Percentiles rank a stretch among this genome's conserved stretches.
Evolutionary conservation across 2,888 invertebrate species (phyloP).

Genomic region (Petrolisthes manimaculis): DNA sequence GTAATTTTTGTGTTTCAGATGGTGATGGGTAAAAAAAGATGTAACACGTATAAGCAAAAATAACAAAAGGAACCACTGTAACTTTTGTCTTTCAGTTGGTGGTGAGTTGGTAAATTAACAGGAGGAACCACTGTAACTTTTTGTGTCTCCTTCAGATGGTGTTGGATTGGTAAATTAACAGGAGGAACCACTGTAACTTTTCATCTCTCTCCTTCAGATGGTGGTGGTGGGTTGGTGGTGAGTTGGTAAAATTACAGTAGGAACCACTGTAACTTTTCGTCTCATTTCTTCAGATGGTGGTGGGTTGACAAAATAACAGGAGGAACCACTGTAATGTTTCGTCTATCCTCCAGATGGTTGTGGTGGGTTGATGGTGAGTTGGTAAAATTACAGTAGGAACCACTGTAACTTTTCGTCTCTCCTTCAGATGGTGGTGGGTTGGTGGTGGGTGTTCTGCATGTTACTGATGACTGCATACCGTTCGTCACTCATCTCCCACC

Average conservation of each 20-base stretch:
- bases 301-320: too few relatives aligned
- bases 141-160: too few relatives aligned
- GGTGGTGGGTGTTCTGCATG: slow-evolving; percentile 64
- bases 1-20: not conserved
- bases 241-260: too few relatives aligned
- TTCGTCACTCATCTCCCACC: slow-evolving; percentile 66
- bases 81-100: too few relatives aligned
- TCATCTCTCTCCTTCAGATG: not conserved
- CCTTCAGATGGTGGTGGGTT: slow-evolving; percentile 56
- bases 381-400: not conserved
- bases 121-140: too few relatives aligned
- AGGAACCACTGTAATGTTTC: too few relatives aligned
- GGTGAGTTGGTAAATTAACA: too few relatives aligned
- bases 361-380: too few relatives aligned
- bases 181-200: too few relatives aligned
- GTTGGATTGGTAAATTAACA: too few relatives aligned
- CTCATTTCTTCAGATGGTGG: slow-evolving; percentile 43
- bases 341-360: too few relatives aligned
- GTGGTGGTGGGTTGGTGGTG: too few relatives aligned
- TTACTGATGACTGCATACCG: slow-evolving; percentile 56
- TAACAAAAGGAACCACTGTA: not conserved
- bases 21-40: not conserved
- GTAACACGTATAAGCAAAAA: not conserved
- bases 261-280: not conserved
- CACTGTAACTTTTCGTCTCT: not conserved